These are phyloP conservation scores for Phoxinus phoxinus DNA, from an alignment of 2,113 vertebrate genomes.

Conservation along the genomic window DNA sequence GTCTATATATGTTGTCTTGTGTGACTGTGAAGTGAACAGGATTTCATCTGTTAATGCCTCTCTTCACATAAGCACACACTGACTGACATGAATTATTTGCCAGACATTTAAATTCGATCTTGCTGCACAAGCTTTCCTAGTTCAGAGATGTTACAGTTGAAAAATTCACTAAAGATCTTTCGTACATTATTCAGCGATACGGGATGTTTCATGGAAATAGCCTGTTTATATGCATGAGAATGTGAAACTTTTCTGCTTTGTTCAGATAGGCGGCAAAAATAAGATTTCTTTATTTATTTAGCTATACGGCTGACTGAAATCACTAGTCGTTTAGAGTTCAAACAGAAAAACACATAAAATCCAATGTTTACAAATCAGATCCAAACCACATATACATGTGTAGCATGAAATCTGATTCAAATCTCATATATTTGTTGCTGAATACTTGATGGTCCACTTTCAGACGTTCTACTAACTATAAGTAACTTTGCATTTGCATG, in stretches of 20 bases:
- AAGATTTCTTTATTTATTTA: background rate
- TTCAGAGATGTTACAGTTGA: conserved; percentile 5
- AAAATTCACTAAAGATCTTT: background rate
- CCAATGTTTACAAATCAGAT: background rate
- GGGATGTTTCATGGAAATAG: background rate
- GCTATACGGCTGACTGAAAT: background rate
- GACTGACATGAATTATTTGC: conserved; percentile 66
- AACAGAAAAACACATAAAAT: background rate
- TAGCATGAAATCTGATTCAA: background rate
- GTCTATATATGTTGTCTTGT: conserved; percentile 64
- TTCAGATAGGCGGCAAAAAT: background rate
- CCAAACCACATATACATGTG: background rate
- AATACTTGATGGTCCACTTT: no score
- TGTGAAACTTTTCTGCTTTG: background rate
- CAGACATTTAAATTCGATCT: conserved; percentile 47
- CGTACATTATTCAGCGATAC: conserved; percentile 11
- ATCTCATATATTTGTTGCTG: no score
- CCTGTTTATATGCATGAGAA: conserved; percentile 3
- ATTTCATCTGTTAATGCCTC: conserved; percentile 60
- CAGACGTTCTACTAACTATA: no score
- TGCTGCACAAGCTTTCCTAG: background rate
- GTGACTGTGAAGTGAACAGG: conserved; percentile 53
- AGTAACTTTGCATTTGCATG: no score
- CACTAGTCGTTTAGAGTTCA: background rate
- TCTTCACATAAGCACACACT: conserved; percentile 58